Base-by-base conservation (phyloP, 1,140 invertebrate species). In the Eupristina koningsbergeri region DNA sequence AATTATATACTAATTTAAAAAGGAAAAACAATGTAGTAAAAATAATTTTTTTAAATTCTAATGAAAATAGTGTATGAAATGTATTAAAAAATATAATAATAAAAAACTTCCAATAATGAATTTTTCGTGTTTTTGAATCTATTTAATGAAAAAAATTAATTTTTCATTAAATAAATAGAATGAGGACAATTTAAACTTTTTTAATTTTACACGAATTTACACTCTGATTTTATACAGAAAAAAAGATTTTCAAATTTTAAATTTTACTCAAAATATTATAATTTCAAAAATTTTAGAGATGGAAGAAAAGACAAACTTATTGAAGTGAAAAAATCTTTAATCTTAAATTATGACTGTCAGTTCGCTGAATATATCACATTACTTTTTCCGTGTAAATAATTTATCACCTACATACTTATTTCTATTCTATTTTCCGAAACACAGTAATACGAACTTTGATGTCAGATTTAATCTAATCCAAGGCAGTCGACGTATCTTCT, bases 401-500 rank as follows among this genome's bases (percentile, higher is more conserved):
- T 64, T 26, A 63, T 76, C 75, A 31, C n/a, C 17, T 47, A 22
- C 67, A 31, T 50, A 77, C 67, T 83, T 77, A 19, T 76, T 58
- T 69, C 36, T 67, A 36, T 47, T 47, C n/a, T 82, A 5, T 8
- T 19, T 26, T 39, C 41, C 29, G 34, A 15, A 13, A 78, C 36
- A 73, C 75, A 79, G 45, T 73, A 45, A 61, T 36, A 83, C 17
- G 50, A 15, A 74, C 53, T 64, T 74, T n/a, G 8, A 53, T 9
- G 17, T 64, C 15, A 69, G 45, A 53, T 76, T 80, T 41, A 80
- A 69, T 84, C 77, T 79, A 80, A 75, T 5, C n/a, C 79, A 45
- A 77, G 58, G n/a, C 77, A 92, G 84, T 92, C 91, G 85, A 91
- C 82, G 84, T 93, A 91, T 90, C n/a, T n/a, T n/a, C 89, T 90